phyloP scores from a whole-genome alignment of 2,797 vertebrate genomes.

The Coilia nasus region DNA sequence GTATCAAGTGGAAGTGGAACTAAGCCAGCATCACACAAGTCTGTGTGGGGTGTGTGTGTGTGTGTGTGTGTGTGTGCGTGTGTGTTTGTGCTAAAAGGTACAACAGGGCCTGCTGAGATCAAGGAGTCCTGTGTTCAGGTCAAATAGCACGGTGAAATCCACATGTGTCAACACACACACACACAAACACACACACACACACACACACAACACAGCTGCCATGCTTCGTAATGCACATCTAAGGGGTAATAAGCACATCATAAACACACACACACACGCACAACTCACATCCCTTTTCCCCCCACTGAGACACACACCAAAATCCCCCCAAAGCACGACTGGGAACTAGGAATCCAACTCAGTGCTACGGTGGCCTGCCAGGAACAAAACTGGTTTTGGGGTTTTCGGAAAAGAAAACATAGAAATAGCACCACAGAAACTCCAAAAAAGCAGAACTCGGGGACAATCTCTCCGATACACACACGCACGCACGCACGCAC shows the following conservation, averaged over 20 bases:
- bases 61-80: neutral
- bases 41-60: neutral
- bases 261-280: neutral
- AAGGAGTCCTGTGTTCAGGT: neutral
- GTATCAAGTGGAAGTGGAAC: neutral
- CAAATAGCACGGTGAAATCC: neutral
- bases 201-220: neutral
- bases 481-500: too few relatives aligned
- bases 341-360: neutral
- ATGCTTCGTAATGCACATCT: neutral
- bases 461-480: neutral
- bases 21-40: neutral
- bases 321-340: neutral
- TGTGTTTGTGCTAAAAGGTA: neutral
- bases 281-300: slow-evolving; percentile 10
- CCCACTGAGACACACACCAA: neutral
- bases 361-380: neutral
- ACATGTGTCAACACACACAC: neutral
- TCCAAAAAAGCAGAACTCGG: neutral
- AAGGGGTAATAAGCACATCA: neutral
- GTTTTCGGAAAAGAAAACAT: neutral
- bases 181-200: neutral
- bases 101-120: neutral
- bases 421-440: neutral
- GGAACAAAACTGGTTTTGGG: neutral